A percentile compares a stretch with the other conserved stretches of the same genome.
phyloP scores from a whole-genome alignment of 2,797 vertebrate species.

The Botia almorhae region DNA sequence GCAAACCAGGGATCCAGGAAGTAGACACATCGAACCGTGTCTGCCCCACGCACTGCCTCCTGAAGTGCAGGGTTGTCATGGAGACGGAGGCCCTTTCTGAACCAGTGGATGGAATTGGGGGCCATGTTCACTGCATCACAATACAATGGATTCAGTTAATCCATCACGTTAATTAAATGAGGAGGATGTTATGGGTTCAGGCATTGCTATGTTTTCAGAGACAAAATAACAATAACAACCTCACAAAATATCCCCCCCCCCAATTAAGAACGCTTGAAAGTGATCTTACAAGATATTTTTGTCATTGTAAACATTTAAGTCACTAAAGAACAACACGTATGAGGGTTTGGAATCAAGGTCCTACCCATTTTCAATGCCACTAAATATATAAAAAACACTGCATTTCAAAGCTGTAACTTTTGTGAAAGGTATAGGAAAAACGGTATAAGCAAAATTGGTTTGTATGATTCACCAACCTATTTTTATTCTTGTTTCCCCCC shows the following conservation, averaged over 20 bases:
- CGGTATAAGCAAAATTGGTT: not conserved
- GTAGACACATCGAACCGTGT: conserved; percentile 80
- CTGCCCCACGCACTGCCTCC: conserved; percentile 76
- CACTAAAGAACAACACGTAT: not conserved
- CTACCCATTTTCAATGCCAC: no score
- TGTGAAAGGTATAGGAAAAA: not conserved
- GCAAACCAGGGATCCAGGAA: conserved; percentile 84
- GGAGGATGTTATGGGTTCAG: not conserved
- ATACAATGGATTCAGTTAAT: not conserved
- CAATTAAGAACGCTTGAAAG: not conserved
- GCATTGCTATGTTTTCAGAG: not conserved
- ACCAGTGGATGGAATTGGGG: conserved; percentile 83
- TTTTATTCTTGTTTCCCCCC: not conserved
- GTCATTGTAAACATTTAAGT: not conserved
- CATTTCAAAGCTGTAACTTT: not conserved
- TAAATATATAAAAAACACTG: not conserved
- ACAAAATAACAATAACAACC: not conserved
- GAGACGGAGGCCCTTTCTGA: conserved; percentile 82
- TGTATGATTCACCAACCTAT: not conserved
- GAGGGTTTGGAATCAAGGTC: not conserved
- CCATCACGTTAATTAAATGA: not conserved
- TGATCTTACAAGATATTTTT: not conserved
- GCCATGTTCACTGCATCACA: conserved; percentile 68
- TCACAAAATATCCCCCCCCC: no score
- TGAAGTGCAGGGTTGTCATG: conserved; percentile 79